Evolutionary conservation across 2,888 invertebrate genomes (phyloP).

Genomic region (Chirona hameri): DNA sequence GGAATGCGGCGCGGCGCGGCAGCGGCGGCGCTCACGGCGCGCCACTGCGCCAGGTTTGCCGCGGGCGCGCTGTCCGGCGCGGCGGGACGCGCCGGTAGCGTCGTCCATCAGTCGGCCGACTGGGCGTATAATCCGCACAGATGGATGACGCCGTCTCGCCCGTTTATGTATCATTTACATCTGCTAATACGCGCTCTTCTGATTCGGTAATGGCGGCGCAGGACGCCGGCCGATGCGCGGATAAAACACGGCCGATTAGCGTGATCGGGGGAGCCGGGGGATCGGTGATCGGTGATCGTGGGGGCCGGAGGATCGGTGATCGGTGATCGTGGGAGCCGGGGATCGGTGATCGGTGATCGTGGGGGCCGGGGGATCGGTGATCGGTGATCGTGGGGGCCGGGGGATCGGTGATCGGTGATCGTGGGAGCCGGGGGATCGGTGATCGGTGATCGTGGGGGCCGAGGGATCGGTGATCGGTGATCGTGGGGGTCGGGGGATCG

Average conservation of each 20-base stretch:
- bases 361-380: not conserved
- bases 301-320: not conserved
- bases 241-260: conserved; percentile 12
- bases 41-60: not conserved
- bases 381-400: not conserved
- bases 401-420: too few relatives aligned
- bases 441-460: not conserved
- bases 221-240: not conserved
- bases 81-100: not conserved
- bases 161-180: conserved; percentile 26
- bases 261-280: not conserved
- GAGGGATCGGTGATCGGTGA: too few relatives aligned
- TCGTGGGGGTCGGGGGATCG: not conserved
- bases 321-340: not conserved
- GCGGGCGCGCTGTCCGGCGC: not conserved
- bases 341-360: too few relatives aligned
- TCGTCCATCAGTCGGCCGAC: not conserved
- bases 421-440: not conserved
- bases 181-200: conserved; percentile 6
- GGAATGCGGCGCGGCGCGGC: not conserved
- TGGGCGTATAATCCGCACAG: not conserved
- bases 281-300: too few relatives aligned
- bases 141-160: not conserved
- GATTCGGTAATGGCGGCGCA: conserved; percentile 1
- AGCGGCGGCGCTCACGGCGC: not conserved